Evolutionary conservation across 2,888 invertebrate species (phyloP).

Genomic region (Eubasilissa splendida): DNA sequence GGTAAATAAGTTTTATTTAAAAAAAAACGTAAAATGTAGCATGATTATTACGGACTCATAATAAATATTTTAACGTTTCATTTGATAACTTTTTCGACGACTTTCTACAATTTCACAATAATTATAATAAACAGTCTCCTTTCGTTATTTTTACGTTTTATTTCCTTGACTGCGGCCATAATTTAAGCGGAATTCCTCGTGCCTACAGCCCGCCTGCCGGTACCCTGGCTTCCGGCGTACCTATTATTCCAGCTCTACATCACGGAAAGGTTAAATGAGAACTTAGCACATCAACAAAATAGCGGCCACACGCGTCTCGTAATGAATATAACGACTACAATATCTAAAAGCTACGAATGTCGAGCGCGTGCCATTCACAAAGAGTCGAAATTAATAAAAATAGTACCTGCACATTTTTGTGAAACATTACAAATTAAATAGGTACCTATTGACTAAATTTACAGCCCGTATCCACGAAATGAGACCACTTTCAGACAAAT

Average conservation of each 20-base stretch:
- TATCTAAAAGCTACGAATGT: background rate
- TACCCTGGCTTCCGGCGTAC: constrained; percentile 9
- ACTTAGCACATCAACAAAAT: constrained; percentile 41
- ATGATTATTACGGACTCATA: no score
- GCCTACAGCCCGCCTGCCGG: constrained; percentile 18
- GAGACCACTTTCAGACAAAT: no score
- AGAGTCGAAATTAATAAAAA: background rate
- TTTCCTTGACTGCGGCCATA: constrained; percentile 42
- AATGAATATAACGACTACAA: constrained; percentile 7
- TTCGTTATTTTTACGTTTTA: constrained; percentile 37
- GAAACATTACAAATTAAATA: no score
- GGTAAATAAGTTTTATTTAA: no score
- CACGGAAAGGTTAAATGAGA: constrained; percentile 50
- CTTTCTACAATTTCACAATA: no score
- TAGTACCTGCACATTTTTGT: no score
- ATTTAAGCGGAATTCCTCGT: constrained; percentile 30
- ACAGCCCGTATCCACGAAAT: no score
- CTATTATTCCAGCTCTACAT: constrained; percentile 51
- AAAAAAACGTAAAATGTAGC: no score
- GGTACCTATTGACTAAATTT: no score
- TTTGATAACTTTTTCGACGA: no score
- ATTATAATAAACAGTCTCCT: constrained; percentile 16
- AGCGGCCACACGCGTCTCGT: constrained; percentile 3
- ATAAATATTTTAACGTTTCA: no score
- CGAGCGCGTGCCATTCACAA: background rate